Conservation (phyloP, 2,888 invertebrate species). For the Napeogenes sylphis region DNA sequence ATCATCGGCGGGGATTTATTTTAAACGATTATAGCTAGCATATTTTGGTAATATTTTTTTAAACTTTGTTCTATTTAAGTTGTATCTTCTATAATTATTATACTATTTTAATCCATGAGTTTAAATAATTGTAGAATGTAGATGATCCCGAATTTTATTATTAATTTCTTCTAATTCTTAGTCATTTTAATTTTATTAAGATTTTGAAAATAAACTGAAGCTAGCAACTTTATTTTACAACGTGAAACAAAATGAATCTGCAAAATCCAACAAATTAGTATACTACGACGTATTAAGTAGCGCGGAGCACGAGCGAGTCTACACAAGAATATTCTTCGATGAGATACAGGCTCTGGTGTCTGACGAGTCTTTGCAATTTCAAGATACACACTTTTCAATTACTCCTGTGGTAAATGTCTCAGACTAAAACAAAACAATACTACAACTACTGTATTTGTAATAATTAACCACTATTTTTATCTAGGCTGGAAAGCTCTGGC, state of each 20-base stretch:
- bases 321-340: constrained; percentile 66
- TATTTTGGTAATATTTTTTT: too few relatives aligned
- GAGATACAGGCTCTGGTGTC: constrained; percentile 65
- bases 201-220: constrained; percentile 68
- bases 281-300: constrained; percentile 64
- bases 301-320: constrained; percentile 63
- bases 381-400: constrained; percentile 70
- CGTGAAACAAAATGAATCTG: constrained; percentile 55
- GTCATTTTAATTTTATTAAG: constrained; percentile 36
- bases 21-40: too few relatives aligned
- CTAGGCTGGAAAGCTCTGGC: constrained; percentile 79
- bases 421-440: too few relatives aligned
- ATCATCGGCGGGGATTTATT: too few relatives aligned
- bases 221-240: constrained; percentile 58
- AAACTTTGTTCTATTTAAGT: too few relatives aligned
- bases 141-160: neutral
- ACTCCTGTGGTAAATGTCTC: constrained; percentile 64
- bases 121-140: neutral
- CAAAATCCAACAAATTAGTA: constrained; percentile 55
- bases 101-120: too few relatives aligned
- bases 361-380: constrained; percentile 57
- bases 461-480: constrained; percentile 27
- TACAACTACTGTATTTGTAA: too few relatives aligned
- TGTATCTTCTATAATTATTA: too few relatives aligned
- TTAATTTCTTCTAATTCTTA: neutral